Evolutionary conservation across 2,888 invertebrate species (phyloP), one percentile per base, ranked within the genome.

Genomic region (Anagyrus pseudococci): DNA sequence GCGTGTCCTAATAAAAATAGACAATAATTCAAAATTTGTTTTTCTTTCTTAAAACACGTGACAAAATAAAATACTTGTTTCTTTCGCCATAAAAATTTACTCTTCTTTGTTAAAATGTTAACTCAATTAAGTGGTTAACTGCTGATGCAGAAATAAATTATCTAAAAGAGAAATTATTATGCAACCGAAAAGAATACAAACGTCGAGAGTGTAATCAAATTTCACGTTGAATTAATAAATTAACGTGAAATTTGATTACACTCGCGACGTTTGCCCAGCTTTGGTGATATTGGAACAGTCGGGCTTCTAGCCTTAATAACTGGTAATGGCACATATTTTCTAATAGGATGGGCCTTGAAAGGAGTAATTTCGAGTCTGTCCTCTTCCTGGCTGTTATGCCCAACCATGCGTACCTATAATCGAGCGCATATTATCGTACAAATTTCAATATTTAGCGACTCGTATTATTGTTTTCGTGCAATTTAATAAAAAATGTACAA

Each of bases 1-100:
- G 56, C 17, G 29, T 62, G 23, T 59, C 48, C 49, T 62, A 62
- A 62, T 66, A 66, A 62, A 66, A 60, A 29, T 66, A 60, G 59
- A 62, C 49, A 57, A 66, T 66, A 66, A 60, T 53, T 62, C 56
- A 10, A 22, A 46, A 17, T n/a, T 37, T 8, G 33, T 13, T 37
- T 37, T 10, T 4, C 10, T 37, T 15, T 10, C 8, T 37, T 8
- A 37, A 13, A 13, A 37, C 8, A 37, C 15, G 10, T 37, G 8
- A 37, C 2, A 8, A 37, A 37, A 37, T 37, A 37, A 15, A 4
- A 8, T 13, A 37, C 8, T 37, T 13, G 15, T 2, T 2, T 4
- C 4, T 13, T 37, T 37, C 8, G 6, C 33, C 10, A 37, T 37
- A 37, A 10, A 37, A 15, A 15, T 37, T 37, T 37, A 2, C 2